phyloP scores from a whole-genome alignment of 2,113 vertebrate species.

The Podarcis muralis region DNA sequence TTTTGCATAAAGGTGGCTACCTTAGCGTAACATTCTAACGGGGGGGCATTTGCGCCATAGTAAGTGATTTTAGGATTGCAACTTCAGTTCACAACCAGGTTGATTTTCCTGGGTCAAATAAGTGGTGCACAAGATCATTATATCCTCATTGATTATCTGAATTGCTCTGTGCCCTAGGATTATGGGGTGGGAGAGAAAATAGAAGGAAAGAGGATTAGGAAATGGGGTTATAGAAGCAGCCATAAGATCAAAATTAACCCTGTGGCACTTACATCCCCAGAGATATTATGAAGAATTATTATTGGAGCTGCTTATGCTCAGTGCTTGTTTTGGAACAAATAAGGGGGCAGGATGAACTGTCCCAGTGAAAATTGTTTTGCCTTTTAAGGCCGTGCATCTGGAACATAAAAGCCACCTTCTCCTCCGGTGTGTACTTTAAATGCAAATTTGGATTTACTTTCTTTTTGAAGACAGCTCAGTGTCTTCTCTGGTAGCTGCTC shows the following conservation, averaged over 20 bases:
- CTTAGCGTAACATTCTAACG: not conserved
- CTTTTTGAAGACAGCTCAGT: not conserved
- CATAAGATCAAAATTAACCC: constrained; percentile 42
- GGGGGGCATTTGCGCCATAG: not conserved
- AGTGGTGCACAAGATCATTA: not conserved
- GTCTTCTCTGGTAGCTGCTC: not conserved
- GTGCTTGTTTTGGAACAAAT: constrained; percentile 21
- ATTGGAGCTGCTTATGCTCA: not conserved
- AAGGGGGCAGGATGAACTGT: not conserved
- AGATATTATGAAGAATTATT: not conserved
- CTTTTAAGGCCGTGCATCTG: not conserved
- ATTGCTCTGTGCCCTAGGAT: constrained; percentile 3
- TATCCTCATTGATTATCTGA: not conserved
- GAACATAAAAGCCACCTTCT: not conserved
- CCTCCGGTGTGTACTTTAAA: not conserved
- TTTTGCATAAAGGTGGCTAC: not conserved
- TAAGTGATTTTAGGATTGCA: too few species aligned
- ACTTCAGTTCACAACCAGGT: too few species aligned
- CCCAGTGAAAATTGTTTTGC: fast-evolving
- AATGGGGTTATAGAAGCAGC: constrained; percentile 30
- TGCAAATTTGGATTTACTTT: not conserved
- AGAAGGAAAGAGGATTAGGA: not conserved
- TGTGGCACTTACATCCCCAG: not conserved
- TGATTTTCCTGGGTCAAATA: not conserved
- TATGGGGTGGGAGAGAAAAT: constrained; percentile 14